phyloP scores from a whole-genome alignment of 2,113 vertebrate species.

The Saccopteryx leptura region DNA sequence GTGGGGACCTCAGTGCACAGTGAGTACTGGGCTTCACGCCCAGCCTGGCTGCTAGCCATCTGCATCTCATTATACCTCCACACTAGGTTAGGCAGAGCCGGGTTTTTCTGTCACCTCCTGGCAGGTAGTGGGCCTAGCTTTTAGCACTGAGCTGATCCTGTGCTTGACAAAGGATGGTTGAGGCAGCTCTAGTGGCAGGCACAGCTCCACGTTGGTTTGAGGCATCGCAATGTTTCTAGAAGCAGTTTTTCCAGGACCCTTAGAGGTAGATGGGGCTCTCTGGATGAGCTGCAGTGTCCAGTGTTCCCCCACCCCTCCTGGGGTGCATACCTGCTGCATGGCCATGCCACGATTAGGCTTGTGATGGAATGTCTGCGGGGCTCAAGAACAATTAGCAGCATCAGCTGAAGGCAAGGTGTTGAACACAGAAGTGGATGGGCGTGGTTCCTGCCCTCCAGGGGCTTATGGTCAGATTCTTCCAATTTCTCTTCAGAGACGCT shows the following conservation, averaged over 20 bases:
- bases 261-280: too few species aligned
- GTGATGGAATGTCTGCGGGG: not conserved
- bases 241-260: not conserved
- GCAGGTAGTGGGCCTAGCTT: not conserved
- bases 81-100: not conserved
- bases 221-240: not conserved
- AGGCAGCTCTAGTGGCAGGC: not conserved
- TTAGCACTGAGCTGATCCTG: rapidly evolving
- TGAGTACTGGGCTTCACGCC: rapidly evolving
- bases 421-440: not conserved
- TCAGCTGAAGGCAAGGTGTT: not conserved
- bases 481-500: not conserved
- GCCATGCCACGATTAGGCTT: not conserved
- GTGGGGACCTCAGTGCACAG: not conserved
- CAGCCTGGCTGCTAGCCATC: not conserved
- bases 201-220: rapidly evolving
- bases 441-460: not conserved
- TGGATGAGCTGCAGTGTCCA: not conserved
- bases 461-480: not conserved
- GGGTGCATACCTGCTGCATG: not conserved
- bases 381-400: not conserved
- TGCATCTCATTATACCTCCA: not conserved
- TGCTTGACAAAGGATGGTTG: not conserved
- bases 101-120: not conserved
- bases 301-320: rapidly evolving